Percentiles rank a stretch among this genome's conserved stretches.
Conservation (phyloP, 35 echinoderm and acorn worm species). For the Amphiura filiformis region DNA sequence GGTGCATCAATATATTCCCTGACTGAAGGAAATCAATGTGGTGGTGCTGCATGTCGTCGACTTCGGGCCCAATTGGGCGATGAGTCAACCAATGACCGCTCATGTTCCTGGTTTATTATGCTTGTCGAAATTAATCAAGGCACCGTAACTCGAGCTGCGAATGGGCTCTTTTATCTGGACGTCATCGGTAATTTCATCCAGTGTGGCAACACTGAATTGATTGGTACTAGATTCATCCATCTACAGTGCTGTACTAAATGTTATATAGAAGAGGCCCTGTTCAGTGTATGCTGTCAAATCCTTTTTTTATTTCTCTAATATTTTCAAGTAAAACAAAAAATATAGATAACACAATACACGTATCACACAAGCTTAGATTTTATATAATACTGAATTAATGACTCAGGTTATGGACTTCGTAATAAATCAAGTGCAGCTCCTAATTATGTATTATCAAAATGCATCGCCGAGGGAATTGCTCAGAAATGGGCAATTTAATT, state of each 20-base stretch:
- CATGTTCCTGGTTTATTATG: not conserved
- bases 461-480: too few species aligned
- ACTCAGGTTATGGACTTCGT: too few species aligned
- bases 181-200: not conserved
- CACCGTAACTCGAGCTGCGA: not conserved
- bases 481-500: too few species aligned
- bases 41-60: not conserved
- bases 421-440: too few species aligned
- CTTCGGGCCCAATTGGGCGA: not conserved
- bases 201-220: constrained; percentile 5
- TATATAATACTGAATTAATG: too few species aligned
- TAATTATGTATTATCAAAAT: too few species aligned
- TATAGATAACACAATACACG: too few species aligned
- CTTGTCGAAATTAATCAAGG: not conserved
- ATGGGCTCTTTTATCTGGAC: not conserved
- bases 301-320: too few species aligned
- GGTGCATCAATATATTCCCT: not conserved
- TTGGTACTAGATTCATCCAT: not conserved
- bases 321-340: too few species aligned
- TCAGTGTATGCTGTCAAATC: too few species aligned
- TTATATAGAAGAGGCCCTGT: not conserved
- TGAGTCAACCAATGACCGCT: not conserved
- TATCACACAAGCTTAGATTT: too few species aligned
- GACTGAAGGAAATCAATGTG: not conserved
- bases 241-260: not conserved